A percentile compares a stretch with the other conserved stretches of the same genome.
Conservation (phyloP, 2,888 invertebrate genomes). For the Coecobrya sp. region DNA sequence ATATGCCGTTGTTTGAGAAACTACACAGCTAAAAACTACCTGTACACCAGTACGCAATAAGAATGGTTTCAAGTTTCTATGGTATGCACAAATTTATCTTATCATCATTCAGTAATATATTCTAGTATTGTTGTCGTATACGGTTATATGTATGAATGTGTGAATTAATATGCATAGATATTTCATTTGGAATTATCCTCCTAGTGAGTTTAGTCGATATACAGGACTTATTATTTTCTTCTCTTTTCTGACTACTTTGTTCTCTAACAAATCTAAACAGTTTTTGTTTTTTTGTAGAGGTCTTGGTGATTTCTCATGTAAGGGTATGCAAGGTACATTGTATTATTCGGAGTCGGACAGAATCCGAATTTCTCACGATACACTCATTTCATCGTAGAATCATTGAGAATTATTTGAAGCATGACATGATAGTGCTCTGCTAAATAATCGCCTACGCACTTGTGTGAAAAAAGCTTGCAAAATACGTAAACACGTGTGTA, state of each 20-base stretch:
- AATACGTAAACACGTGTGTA: background rate
- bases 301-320: slow-evolving; percentile 30
- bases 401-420: slow-evolving; percentile 34
- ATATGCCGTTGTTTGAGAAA: slow-evolving; percentile 32
- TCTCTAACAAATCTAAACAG: slow-evolving; percentile 7
- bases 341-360: slow-evolving; percentile 8
- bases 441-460: background rate
- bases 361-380: slow-evolving; percentile 40
- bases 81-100: slow-evolving; percentile 41
- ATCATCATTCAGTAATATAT: background rate
- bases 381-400: background rate
- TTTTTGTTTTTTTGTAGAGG: slow-evolving; percentile 29
- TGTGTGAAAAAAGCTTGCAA: slow-evolving; percentile 1
- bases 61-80: slow-evolving; percentile 41
- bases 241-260: background rate
- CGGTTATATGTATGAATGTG: slow-evolving; percentile 81
- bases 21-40: slow-evolving; percentile 16
- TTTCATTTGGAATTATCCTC: slow-evolving; percentile 2
- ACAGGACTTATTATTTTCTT: background rate
- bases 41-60: slow-evolving; percentile 13
- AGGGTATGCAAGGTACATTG: slow-evolving; percentile 66
- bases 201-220: slow-evolving; percentile 21
- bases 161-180: slow-evolving; percentile 43
- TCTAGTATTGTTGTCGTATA: slow-evolving; percentile 69
- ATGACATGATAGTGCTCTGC: slow-evolving; percentile 12